Conservation (phyloP, 2,113 vertebrate genomes). For the Poeciliopsis occidentalis region DNA sequence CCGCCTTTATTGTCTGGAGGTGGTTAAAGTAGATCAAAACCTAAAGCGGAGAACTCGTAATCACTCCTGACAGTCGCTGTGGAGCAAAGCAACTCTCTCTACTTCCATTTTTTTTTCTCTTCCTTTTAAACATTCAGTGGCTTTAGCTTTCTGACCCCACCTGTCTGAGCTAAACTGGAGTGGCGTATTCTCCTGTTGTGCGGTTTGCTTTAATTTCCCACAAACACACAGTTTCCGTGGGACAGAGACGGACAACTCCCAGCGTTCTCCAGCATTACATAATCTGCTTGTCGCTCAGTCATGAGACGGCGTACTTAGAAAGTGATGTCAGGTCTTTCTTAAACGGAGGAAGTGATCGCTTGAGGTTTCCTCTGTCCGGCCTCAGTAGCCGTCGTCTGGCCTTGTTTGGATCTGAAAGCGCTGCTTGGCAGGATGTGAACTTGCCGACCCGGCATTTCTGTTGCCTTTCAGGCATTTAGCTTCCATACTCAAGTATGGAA, state of each 20-base stretch:
- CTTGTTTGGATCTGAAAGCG: conserved; percentile 17
- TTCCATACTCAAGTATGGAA: not conserved
- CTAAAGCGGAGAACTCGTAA: conserved; percentile 50
- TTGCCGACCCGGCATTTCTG: conserved; percentile 2
- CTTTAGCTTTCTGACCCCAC: conserved; percentile 40
- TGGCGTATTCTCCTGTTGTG: conserved; percentile 1
- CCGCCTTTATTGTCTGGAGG: conserved; percentile 40
- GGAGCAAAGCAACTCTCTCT: conserved; percentile 47
- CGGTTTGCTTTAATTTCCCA: not conserved
- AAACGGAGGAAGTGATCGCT: conserved; percentile 67
- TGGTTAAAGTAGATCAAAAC: conserved; percentile 74
- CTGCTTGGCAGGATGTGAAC: conserved; percentile 46
- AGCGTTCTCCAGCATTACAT: conserved; percentile 37
- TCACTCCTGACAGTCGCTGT: conserved; percentile 57
- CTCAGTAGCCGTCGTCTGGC: conserved; percentile 31
- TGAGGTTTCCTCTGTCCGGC: conserved; percentile 65
- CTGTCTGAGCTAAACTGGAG: conserved; percentile 27
- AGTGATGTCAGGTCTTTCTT: conserved; percentile 70
- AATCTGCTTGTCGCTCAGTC: conserved; percentile 56
- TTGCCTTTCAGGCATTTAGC: not conserved
- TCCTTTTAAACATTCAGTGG: conserved; percentile 32
- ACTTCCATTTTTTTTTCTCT: conserved; percentile 9
- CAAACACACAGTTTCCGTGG: not conserved
- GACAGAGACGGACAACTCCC: conserved; percentile 27
- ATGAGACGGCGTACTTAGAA: conserved; percentile 49